Evolutionary conservation across 2,113 vertebrate genomes (phyloP).

Genomic region (Cygnus atratus): DNA sequence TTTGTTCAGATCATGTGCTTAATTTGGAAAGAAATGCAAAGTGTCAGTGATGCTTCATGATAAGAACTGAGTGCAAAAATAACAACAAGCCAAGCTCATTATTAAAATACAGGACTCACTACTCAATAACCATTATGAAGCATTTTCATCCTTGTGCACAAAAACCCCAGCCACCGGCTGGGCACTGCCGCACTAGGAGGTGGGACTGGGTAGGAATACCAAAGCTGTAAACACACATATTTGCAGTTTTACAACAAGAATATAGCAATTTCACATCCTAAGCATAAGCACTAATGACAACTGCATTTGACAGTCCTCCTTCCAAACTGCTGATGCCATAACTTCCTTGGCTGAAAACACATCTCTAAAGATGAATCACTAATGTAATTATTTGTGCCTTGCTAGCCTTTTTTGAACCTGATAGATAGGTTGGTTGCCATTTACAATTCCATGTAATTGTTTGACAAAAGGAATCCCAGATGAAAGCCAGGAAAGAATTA

Average conservation of each 20-base stretch:
- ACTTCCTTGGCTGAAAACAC: background rate
- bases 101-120: background rate
- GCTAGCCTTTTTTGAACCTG: background rate
- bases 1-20: background rate
- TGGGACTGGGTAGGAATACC: fast-evolving
- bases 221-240: background rate
- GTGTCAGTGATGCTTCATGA: background rate
- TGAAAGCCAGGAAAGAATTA: background rate
- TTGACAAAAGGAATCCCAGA: background rate
- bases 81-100: background rate
- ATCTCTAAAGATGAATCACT: background rate
- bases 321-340: background rate
- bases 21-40: background rate
- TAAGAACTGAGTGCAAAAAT: background rate
- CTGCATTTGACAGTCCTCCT: background rate
- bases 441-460: background rate
- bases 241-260: background rate
- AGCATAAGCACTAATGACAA: background rate
- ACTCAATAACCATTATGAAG: background rate
- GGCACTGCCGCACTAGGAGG: background rate
- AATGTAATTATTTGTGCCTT: background rate
- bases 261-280: background rate
- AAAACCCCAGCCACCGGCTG: background rate
- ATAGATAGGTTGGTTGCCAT: background rate
- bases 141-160: background rate